Conservation (phyloP, 2,888 invertebrate species). For the Megalurothrips usitatus region DNA sequence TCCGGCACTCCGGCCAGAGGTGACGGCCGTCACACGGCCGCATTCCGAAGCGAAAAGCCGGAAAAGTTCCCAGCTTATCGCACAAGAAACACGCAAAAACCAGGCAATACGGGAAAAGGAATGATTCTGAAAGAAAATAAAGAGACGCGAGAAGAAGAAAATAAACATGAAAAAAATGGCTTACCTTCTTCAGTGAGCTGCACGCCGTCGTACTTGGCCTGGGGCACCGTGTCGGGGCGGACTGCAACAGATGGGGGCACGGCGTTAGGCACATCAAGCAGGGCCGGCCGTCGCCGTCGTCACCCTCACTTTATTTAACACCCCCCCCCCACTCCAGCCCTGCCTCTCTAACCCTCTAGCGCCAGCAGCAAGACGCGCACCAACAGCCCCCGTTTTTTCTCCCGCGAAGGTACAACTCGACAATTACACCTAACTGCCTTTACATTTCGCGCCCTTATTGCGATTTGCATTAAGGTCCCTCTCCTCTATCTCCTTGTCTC, state of each 20-base stretch:
- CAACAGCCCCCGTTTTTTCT: not conserved
- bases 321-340: not conserved
- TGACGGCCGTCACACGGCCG: too few relatives aligned
- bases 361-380: not conserved
- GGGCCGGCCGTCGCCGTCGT: too few relatives aligned
- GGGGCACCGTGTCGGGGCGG: not conserved
- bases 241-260: not conserved
- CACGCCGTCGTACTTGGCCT: constrained; percentile 23
- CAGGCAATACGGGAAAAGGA: too few relatives aligned
- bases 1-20: too few relatives aligned
- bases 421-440: not conserved
- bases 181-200: constrained; percentile 20
- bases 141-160: not conserved
- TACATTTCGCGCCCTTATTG: not conserved
- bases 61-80: too few relatives aligned
- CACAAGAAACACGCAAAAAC: not conserved
- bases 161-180: not conserved
- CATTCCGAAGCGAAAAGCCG: too few relatives aligned
- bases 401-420: not conserved
- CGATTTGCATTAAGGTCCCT: not conserved
- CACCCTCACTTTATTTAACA: too few relatives aligned
- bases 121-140: too few relatives aligned
- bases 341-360: not conserved
- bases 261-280: too few relatives aligned
- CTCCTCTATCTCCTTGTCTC: constrained; percentile 23